Evolutionary conservation across 2,113 vertebrate genomes (phyloP).

Genomic region (Poeciliopsis prolifica): DNA sequence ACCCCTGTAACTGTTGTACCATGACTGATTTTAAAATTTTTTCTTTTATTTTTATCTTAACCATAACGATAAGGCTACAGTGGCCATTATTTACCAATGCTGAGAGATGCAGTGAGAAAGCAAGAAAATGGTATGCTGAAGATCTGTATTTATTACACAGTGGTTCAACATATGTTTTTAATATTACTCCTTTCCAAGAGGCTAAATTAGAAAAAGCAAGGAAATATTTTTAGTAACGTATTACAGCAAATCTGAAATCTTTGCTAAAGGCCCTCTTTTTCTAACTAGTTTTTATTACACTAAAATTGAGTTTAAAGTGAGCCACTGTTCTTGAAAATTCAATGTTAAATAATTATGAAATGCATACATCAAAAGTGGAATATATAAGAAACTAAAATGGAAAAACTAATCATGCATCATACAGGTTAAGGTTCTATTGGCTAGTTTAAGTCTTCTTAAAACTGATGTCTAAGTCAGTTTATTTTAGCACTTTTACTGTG

Average conservation of each 20-base stretch:
- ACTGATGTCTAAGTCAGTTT: too few species aligned
- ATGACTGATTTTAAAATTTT: constrained; percentile 32
- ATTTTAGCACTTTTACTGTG: too few species aligned
- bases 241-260: neutral
- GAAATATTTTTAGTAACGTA: neutral
- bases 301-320: too few species aligned
- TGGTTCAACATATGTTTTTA: neutral
- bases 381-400: too few species aligned
- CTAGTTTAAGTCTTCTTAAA: too few species aligned
- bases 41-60: constrained; percentile 33
- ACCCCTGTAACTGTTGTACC: constrained; percentile 35
- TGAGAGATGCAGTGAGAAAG: neutral
- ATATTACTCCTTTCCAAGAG: neutral
- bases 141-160: constrained; percentile 7
- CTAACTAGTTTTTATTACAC: too few species aligned
- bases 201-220: neutral
- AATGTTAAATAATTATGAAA: too few species aligned
- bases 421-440: too few species aligned
- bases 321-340: too few species aligned
- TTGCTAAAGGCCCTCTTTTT: neutral
- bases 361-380: too few species aligned
- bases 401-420: too few species aligned
- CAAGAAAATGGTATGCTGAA: neutral
- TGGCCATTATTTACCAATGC: constrained; percentile 19
- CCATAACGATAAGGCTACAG: constrained; percentile 40